Evolutionary conservation across 2,888 invertebrate species (phyloP), one percentile per base, ranked within the genome.

Genomic region (Microplitis deprimator): DNA sequence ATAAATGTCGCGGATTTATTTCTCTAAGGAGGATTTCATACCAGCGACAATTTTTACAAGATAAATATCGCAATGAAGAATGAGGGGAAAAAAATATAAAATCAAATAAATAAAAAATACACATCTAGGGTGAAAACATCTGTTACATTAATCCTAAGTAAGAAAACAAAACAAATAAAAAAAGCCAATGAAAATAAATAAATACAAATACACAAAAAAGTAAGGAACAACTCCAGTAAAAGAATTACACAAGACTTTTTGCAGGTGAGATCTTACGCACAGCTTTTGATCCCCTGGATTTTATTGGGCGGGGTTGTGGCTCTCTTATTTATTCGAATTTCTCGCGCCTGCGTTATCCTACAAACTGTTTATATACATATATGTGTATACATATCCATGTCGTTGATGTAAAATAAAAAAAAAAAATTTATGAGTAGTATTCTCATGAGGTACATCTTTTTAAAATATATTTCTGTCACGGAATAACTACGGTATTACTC

Each of bases 1-100:
- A 73, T 73, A 73, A 73, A 73, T 41, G 73, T 67, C 73, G 65
- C 59, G 67, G 73, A 73, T 73, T 73, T 73, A 73, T 73, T 50
- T 73, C 73, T 50, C 29, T 29, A 17, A 65, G 67, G 65, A 73
- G 67, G 20, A 7, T 59, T 73, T 73, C 59, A 39, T 39, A 50
- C 65, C 50, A 67, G 59, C 65, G 50, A 59, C 67, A 40, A 20
- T 17, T 40, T 41, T 62, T 61, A 41, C 10, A n/a, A 40, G 16
- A 65, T 67, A 73, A 67, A 29, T 13, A 29, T 29, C 62, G 17
- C 20, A 65, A 38, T 20, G 13, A 65, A 20, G 38, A 65, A 65
- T 29, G 20, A 29, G 7, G 13, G 65, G 38, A 13, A 65, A 29
- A 20, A 65, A 65, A 20, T 29, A 65, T 29, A 29, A 29, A 65